Conservation (phyloP, 2,888 invertebrate species). For the Trisateles emortualis region DNA sequence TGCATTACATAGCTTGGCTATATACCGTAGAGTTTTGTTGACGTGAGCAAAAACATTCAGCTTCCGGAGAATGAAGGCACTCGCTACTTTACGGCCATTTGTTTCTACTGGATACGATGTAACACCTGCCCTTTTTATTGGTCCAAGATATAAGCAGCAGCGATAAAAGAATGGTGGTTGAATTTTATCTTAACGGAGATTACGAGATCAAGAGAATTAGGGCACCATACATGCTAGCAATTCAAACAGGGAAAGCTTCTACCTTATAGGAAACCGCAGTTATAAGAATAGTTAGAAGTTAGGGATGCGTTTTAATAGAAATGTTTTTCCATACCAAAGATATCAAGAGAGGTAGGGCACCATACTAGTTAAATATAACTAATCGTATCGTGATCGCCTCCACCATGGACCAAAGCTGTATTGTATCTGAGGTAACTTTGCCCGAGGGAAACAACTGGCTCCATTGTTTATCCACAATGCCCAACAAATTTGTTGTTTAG, state of each 20-base stretch:
- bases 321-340: too few species aligned
- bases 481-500: slow-evolving; percentile 21
- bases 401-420: not conserved
- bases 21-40: not conserved
- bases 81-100: slow-evolving; percentile 2
- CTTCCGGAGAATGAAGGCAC: not conserved
- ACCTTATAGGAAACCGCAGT: too few species aligned
- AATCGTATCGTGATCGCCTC: not conserved
- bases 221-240: too few species aligned
- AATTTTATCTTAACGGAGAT: not conserved
- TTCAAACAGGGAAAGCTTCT: too few species aligned
- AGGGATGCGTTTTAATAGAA: too few species aligned
- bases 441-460: slow-evolving; percentile 18
- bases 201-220: too few species aligned
- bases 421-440: slow-evolving; percentile 8
- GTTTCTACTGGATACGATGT: slow-evolving; percentile 4
- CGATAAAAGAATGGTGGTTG: too few species aligned
- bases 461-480: slow-evolving; percentile 29
- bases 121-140: slow-evolving; percentile 6
- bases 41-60: slow-evolving; percentile 1
- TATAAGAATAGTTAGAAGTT: too few species aligned
- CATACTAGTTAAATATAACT: not conserved
- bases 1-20: not conserved
- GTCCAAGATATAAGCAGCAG: not conserved
- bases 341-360: too few species aligned